Evolutionary conservation across 2,888 invertebrate genomes (phyloP), one percentile per base, ranked within the genome.

Genomic region (Drosophila emarginata): DNA sequence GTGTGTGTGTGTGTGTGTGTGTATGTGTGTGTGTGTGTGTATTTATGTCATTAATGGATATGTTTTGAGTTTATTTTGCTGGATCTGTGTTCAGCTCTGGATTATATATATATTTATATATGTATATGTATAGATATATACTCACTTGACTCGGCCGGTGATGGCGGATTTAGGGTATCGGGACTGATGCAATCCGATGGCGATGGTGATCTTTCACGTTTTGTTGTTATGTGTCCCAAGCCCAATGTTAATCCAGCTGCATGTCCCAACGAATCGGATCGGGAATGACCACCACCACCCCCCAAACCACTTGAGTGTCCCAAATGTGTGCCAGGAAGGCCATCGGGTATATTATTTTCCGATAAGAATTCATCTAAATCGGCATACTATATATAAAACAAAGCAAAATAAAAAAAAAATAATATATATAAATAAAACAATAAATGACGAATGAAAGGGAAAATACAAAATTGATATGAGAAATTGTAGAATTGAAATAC

Each of bases 301-400:
- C 92, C 92, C 75, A 92, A 84, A 64, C 92, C 90, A 67, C 92
- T 87, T 61, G 91, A 88, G 84, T 92, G 92, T 63, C 92, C 92
- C 89, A 92, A 91, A 81, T 93, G 95, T 91, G 92, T 93, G 73
- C 93, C 93, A 60, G 95, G 93, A 84, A 94, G 93, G 77, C 95
- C 94, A 91, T 97, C 97, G 78, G 97, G 97, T 93, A 97, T 97
- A 88, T 97, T 97, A 92, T 98, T 98, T 93, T 98, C 98, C 90
- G 96, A 97, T 90, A 98, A 94, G 93, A 98, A 98, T 93, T 98
- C 98, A 93, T 98, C 98, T 93, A 98, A 94, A 93, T 98, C 98
- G 93, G 98, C 98, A 93, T 98, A 98, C 96, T 97, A 61, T 45
- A 45, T 45, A 9, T 9, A 18, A 18, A 40, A 40, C 0, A 7